Evolutionary conservation across 2,888 invertebrate species (phyloP).

Genomic region (Amiota communis): DNA sequence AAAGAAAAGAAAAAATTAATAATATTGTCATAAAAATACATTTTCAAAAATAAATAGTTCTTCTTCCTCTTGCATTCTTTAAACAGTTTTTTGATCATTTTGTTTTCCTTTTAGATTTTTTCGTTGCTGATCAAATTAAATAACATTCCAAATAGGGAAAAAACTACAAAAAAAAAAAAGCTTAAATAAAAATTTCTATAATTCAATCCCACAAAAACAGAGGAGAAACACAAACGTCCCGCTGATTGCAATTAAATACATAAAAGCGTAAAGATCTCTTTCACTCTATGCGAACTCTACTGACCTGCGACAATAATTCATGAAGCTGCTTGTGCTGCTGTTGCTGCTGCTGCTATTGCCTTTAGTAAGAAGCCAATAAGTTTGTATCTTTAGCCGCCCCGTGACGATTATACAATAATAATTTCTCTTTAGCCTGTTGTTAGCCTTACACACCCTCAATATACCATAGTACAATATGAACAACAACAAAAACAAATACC

Average conservation of each 20-base stretch:
- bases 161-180: background rate
- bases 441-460: slow-evolving; percentile 21
- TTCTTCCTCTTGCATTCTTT: too few relatives aligned
- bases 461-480: too few relatives aligned
- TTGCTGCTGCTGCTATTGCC: too few relatives aligned
- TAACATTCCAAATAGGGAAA: background rate
- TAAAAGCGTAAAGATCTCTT: slow-evolving; percentile 1
- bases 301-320: slow-evolving; percentile 32
- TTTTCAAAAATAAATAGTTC: too few relatives aligned
- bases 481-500: too few relatives aligned
- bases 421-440: slow-evolving; percentile 18
- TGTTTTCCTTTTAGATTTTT: too few relatives aligned
- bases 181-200: background rate
- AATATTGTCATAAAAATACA: too few relatives aligned
- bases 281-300: slow-evolving; percentile 19
- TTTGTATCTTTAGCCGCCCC: background rate
- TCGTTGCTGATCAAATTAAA: too few relatives aligned
- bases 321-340: background rate
- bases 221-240: background rate
- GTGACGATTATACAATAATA: slow-evolving; percentile 4
- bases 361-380: background rate
- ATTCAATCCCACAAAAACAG: background rate
- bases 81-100: background rate
- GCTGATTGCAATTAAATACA: slow-evolving; percentile 4
- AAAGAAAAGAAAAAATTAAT: too few relatives aligned